Evolutionary conservation across 2,113 vertebrate genomes (phyloP).

Genomic region (Ivindomyrus marchei): DNA sequence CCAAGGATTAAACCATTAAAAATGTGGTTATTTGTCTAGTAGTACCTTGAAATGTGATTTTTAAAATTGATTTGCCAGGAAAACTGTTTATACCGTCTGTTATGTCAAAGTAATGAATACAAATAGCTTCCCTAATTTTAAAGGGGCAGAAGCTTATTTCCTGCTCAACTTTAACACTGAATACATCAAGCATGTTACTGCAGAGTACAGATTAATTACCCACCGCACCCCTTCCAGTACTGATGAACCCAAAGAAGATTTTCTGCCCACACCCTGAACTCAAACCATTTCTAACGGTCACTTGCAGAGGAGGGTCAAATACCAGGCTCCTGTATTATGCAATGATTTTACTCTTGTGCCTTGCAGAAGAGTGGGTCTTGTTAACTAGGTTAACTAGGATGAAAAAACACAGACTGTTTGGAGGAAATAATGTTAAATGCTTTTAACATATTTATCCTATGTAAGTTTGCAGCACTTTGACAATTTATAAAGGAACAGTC

Average conservation of each 20-base stretch:
- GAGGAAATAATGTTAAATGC: background rate
- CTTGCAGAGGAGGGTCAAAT: background rate
- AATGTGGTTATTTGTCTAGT: background rate
- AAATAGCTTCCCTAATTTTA: conserved; percentile 41
- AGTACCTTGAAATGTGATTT: background rate
- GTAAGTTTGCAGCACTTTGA: background rate
- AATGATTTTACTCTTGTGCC: background rate
- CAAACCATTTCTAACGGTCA: background rate
- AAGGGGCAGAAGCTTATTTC: conserved; percentile 27
- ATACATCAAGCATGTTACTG: background rate
- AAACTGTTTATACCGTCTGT: conserved; percentile 49
- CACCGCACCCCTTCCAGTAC: background rate
- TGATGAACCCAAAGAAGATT: background rate
- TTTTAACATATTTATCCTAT: background rate
- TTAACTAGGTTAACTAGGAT: background rate
- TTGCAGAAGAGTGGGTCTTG: background rate
- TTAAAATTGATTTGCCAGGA: conserved; percentile 14
- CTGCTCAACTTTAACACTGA: conserved; percentile 11
- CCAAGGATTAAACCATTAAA: background rate
- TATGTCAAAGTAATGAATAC: conserved; percentile 56
- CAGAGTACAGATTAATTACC: background rate
- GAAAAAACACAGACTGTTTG: background rate
- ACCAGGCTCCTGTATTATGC: background rate
- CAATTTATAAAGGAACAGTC: background rate
- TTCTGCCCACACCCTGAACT: background rate